phyloP scores from a whole-genome alignment of 2,113 vertebrate genomes.

The Neomonachus schauinslandi region DNA sequence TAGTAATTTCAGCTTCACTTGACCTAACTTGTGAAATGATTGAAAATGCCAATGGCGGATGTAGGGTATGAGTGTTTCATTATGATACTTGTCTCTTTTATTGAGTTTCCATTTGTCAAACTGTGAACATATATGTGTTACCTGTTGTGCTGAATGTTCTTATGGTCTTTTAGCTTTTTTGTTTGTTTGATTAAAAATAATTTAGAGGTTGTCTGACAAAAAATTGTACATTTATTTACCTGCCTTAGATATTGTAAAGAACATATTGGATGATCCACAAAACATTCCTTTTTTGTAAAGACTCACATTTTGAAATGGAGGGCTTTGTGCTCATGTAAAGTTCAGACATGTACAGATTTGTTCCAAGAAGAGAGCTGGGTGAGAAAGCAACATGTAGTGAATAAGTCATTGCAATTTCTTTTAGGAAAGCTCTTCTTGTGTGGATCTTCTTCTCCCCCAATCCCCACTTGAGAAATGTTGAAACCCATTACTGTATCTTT shows the following conservation, averaged over 20 bases:
- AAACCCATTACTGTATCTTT: conserved; percentile 20
- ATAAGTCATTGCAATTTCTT: conserved; percentile 22
- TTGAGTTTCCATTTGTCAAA: neutral
- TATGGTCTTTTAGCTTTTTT: neutral
- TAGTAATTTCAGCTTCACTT: conserved; percentile 23
- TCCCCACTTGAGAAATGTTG: neutral
- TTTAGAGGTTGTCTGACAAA: neutral
- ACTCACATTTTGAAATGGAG: neutral
- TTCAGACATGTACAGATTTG: neutral
- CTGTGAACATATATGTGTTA: neutral
- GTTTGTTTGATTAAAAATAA: conserved; percentile 43
- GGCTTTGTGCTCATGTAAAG: neutral
- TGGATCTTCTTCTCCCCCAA: neutral
- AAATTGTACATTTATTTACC: neutral
- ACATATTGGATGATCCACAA: neutral
- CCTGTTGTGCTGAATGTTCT: neutral
- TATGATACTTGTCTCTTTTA: neutral
- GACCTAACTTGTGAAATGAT: neutral
- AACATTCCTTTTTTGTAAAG: neutral
- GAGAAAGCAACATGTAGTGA: neutral
- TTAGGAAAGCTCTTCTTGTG: neutral
- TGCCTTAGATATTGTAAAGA: neutral
- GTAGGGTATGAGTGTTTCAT: neutral
- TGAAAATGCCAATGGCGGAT: neutral
- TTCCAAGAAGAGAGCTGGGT: neutral